Percentiles rank a stretch among this genome's conserved stretches.
phyloP scores from a whole-genome alignment of 2,797 vertebrate species.

The Hypotaenidia philippensis region DNA sequence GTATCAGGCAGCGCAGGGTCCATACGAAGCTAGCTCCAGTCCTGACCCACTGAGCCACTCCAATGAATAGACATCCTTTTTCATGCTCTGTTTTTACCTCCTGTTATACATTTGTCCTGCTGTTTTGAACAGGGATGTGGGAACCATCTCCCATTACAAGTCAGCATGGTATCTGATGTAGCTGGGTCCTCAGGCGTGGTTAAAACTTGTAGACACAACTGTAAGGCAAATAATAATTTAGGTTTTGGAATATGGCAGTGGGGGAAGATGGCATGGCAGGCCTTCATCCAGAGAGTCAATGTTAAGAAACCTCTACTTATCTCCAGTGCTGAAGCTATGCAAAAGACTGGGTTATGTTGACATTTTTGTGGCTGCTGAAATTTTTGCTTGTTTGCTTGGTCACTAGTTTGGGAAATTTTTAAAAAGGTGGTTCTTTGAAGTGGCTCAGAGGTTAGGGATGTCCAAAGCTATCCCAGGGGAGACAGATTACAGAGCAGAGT shows the following conservation, averaged over 20 bases:
- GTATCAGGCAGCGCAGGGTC: neutral
- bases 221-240: conserved; percentile 41
- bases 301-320: conserved; percentile 47
- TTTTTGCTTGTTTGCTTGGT: conserved; percentile 52
- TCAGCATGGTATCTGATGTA: neutral
- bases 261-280: neutral
- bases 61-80: neutral
- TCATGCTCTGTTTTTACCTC: neutral
- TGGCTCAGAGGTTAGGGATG: conserved; percentile 39
- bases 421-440: conserved; percentile 37
- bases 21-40: neutral
- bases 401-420: conserved; percentile 24
- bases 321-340: neutral
- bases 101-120: neutral
- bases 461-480: neutral
- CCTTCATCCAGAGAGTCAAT: neutral
- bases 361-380: conserved; percentile 58
- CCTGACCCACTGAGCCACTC: neutral
- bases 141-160: neutral
- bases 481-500: neutral
- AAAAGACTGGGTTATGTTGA: conserved; percentile 19
- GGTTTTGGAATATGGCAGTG: neutral
- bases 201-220: conserved; percentile 6
- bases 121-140: neutral
- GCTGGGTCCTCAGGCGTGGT: neutral